phyloP scores from a whole-genome alignment of 2,888 invertebrate species.

The Thalpophila matura region DNA sequence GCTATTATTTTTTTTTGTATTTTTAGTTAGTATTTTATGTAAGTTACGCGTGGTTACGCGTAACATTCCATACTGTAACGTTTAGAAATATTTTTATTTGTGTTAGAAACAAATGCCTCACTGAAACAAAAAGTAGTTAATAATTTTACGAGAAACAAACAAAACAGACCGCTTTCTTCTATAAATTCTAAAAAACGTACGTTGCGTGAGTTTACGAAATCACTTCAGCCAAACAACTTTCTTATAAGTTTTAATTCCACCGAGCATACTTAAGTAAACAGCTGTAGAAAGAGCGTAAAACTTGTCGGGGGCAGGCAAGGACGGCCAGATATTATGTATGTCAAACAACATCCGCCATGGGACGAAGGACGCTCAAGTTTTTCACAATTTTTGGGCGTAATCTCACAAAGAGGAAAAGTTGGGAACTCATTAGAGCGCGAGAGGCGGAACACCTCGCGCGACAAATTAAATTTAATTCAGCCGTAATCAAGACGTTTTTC shows the following conservation, averaged over 20 bases:
- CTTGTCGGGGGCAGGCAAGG: constrained; percentile 63
- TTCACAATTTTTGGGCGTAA: constrained; percentile 82
- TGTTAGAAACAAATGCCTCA: neutral
- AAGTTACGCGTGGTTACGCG: no score
- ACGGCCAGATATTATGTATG: constrained; percentile 68
- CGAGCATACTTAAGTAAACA: constrained; percentile 77
- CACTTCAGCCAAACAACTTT: constrained; percentile 74
- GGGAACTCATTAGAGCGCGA: constrained; percentile 83
- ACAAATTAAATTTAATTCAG: constrained; percentile 79
- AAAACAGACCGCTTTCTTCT: neutral
- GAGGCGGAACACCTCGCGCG: constrained; percentile 79
- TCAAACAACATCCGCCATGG: constrained; percentile 71
- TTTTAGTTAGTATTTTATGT: no score
- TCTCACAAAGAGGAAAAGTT: constrained; percentile 83
- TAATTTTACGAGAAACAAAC: constrained; percentile 5
- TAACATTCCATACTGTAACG: no score
- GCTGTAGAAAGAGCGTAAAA: constrained; percentile 68
- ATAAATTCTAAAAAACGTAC: constrained; percentile 30
- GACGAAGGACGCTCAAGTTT: constrained; percentile 73
- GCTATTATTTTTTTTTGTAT: no score
- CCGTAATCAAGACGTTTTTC: constrained; percentile 63
- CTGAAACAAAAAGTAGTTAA: constrained; percentile 3
- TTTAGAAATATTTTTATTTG: neutral
- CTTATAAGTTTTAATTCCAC: constrained; percentile 75
- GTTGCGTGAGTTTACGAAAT: constrained; percentile 63